Conservation (phyloP, 1,140 invertebrate species). For the Drosophila parabipectinata region DNA sequence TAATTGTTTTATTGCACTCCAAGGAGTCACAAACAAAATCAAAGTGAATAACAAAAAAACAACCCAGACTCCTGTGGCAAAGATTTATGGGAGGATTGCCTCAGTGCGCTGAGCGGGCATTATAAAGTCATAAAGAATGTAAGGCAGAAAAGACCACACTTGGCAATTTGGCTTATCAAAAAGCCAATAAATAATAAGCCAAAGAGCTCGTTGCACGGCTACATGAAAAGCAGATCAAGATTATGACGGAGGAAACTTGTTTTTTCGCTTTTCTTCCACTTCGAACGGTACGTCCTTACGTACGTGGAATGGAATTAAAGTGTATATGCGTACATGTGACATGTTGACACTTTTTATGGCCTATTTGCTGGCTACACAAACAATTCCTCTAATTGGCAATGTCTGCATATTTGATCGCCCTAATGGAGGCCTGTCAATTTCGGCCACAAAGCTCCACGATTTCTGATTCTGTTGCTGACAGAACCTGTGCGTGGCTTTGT, state of each 20-base stretch:
- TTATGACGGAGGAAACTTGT: constrained; percentile 35
- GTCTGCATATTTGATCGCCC: constrained; percentile 55
- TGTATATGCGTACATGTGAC: constrained; percentile 13
- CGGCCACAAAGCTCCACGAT: constrained; percentile 10
- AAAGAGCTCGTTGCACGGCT: constrained; percentile 40
- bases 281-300: neutral
- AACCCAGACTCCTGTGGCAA: constrained; percentile 34
- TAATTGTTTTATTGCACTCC: constrained; percentile 77
- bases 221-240: constrained; percentile 64
- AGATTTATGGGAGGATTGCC: constrained; percentile 39
- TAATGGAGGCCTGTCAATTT: constrained; percentile 46
- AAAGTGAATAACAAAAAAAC: constrained; percentile 26
- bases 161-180: constrained; percentile 59
- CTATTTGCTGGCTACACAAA: constrained; percentile 32
- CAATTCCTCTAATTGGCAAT: constrained; percentile 61
- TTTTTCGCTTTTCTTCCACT: constrained; percentile 23
- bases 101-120: constrained; percentile 13
- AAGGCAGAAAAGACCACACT: constrained; percentile 26
- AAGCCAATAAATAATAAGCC: constrained; percentile 58
- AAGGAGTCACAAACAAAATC: constrained; percentile 66
- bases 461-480: constrained; percentile 21
- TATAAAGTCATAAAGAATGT: constrained; percentile 36
- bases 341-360: constrained; percentile 59
- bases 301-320: neutral
- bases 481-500: constrained; percentile 30